Base-by-base conservation (phyloP, 64 coral and sea anemone genomes). In the Pachyseris speciosa region DNA sequence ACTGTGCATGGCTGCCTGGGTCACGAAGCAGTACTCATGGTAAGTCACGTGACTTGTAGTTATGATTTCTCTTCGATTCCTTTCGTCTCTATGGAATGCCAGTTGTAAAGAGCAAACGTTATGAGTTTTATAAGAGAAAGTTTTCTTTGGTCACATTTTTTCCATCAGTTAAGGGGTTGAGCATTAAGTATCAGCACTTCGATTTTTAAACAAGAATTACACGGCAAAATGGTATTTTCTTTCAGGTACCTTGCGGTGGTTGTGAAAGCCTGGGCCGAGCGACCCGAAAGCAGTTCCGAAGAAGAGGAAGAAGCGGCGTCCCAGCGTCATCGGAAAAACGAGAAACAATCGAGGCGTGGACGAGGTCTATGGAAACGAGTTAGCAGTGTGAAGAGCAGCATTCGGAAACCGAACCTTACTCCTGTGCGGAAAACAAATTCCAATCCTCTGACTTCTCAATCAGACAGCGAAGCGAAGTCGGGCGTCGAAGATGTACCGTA, bases 1-100 rank as follows among this genome's bases (percentile, higher is more conserved):
- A 67, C 69, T 96, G 20, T 96, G 90, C 64, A 84, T 93, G 37
- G 94, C 94, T 27, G 94, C 94, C 57, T 96, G 94, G 94, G 94
- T 93, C 26, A 96, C 94, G 19, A 96, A 93, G 71, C 94, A 96
- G 76, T 96, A 96, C 48, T 93, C 92, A 27, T 96, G 94, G 94
- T 96, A 89, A 75, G 94, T 30, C 8, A 37, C 39, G n/a, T 1
- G 17, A 72, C 51, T 55, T 45, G 4, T 45, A 45, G 4, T 45
- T 6, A 45, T 45, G 43, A 45, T 6, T 6, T 45, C 43, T 11
- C 43, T 75, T 89, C n/a, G n/a, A n/a, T n/a, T n/a, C n/a, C n/a
- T n/a, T n/a, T n/a, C n/a, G n/a, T n/a, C n/a, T n/a, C n/a, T n/a
- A n/a, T n/a, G n/a, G n/a, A n/a, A n/a, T n/a, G n/a, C n/a, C n/a